Conservation (phyloP, 30 jellyfish, hydroid and myxozoan species). For the Phacellophora camtschatica region DNA sequence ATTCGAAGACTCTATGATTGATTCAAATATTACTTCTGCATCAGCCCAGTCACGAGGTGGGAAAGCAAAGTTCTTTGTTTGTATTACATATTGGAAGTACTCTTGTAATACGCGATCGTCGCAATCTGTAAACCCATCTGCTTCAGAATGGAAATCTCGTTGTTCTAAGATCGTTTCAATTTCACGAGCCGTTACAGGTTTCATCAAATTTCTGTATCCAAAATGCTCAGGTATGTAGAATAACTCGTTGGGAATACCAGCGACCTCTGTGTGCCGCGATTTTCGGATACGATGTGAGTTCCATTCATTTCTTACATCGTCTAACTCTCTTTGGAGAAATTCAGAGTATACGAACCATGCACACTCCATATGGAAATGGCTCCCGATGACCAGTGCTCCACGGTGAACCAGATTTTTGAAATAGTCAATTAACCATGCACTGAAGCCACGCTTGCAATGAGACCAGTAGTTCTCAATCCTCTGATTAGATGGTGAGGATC, state of each 20-base stretch:
- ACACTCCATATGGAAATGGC: neutral
- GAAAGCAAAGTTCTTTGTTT: conserved; percentile 4
- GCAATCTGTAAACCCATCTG: neutral
- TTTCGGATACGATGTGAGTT: neutral
- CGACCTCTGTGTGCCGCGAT: conserved; percentile 1
- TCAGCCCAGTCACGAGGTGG: conserved; percentile 65
- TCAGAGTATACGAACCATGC: neutral
- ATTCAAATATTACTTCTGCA: neutral
- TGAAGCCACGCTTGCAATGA: neutral
- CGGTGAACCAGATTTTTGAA: neutral
- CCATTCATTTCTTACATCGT: neutral
- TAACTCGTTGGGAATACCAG: conserved; percentile 17
- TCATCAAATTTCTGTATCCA: neutral
- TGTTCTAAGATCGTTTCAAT: neutral
- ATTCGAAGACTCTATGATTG: neutral
- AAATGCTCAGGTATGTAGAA: neutral
- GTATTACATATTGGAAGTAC: conserved; percentile 40
- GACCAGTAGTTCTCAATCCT: conserved; percentile 39
- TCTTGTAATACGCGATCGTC: neutral
- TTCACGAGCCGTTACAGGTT: neutral
- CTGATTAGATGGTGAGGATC: conserved; percentile 22
- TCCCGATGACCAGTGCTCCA: neutral
- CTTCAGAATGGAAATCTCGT: conserved; percentile 11
- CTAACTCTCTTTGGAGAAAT: neutral
- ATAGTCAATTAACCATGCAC: conserved; percentile 15